Evolutionary conservation across 2,888 invertebrate genomes (phyloP).

Genomic region (Lordiphosa andalusiaca): DNA sequence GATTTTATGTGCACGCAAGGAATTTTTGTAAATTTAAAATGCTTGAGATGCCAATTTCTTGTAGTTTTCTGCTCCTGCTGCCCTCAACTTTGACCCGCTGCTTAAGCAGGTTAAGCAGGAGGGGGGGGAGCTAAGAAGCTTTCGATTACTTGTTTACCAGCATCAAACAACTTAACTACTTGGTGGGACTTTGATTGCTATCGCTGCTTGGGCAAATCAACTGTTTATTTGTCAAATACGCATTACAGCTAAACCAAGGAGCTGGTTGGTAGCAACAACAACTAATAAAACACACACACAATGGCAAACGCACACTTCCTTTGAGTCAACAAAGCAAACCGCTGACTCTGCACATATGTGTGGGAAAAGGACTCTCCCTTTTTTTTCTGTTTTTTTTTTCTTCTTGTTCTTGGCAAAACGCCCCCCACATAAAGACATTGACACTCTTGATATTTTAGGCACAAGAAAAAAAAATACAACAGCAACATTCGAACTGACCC

Average conservation of each 20-base stretch:
- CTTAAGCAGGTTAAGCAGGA: slow-evolving; percentile 1
- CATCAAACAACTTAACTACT: slow-evolving; percentile 72
- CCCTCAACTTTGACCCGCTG: slow-evolving; percentile 36
- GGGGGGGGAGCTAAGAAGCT: slow-evolving; percentile 25
- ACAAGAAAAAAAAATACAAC: slow-evolving; percentile 35
- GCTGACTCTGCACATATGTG: slow-evolving; percentile 71
- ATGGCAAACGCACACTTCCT: slow-evolving; percentile 32
- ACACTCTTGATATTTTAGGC: slow-evolving; percentile 68
- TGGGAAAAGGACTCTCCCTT: slow-evolving; percentile 18
- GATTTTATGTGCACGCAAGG: slow-evolving; percentile 66
- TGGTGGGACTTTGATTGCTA: slow-evolving; percentile 63
- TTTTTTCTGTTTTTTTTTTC: slow-evolving; percentile 4
- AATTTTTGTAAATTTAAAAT: slow-evolving; percentile 76
- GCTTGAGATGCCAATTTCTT: slow-evolving; percentile 45
- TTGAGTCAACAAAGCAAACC: slow-evolving; percentile 56
- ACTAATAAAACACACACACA: slow-evolving; percentile 44
- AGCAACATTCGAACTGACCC: slow-evolving; percentile 47
- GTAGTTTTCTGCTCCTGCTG: not conserved
- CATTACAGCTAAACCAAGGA: slow-evolving; percentile 58
- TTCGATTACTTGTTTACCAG: slow-evolving; percentile 72
- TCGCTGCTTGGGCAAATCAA: slow-evolving; percentile 61
- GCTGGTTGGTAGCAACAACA: slow-evolving; percentile 30
- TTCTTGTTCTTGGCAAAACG: slow-evolving; percentile 42
- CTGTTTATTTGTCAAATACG: slow-evolving; percentile 76
- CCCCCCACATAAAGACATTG: slow-evolving; percentile 51